phyloP scores from a whole-genome alignment of 2,113 vertebrate genomes.

The Pongo abelii region DNA sequence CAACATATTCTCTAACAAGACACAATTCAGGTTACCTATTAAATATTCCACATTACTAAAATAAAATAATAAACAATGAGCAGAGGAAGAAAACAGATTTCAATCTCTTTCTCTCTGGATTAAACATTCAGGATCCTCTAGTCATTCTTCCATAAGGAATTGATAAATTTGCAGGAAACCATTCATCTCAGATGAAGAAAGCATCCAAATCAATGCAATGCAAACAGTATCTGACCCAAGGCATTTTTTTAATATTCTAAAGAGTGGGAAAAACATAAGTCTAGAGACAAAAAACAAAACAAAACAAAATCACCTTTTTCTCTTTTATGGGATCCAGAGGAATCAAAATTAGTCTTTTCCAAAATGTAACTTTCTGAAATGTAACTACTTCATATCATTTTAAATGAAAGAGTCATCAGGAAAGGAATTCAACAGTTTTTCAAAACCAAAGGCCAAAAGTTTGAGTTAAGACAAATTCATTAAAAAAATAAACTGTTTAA shows the following conservation, averaged over 20 bases:
- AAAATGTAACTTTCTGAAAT: constrained; percentile 8
- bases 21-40: neutral
- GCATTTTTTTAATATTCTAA: neutral
- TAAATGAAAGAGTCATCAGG: neutral
- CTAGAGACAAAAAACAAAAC: accelerated
- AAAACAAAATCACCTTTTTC: neutral
- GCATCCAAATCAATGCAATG: neutral
- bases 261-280: neutral
- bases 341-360: constrained; percentile 29
- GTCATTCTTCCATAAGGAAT: neutral
- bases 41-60: neutral
- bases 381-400: neutral
- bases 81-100: neutral
- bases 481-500: neutral
- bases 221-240: neutral
- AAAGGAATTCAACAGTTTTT: constrained; percentile 4
- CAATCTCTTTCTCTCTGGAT: neutral
- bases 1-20: constrained; percentile 5
- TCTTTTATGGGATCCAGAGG: neutral
- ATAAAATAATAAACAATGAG: neutral
- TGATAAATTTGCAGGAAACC: neutral
- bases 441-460: constrained; percentile 31
- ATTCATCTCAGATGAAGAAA: neutral
- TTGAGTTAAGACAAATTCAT: constrained; percentile 14
- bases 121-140: neutral